Evolutionary conservation across 92 coral and sea anemone genomes (phyloP).

Genomic region (Siderastrea radians): DNA sequence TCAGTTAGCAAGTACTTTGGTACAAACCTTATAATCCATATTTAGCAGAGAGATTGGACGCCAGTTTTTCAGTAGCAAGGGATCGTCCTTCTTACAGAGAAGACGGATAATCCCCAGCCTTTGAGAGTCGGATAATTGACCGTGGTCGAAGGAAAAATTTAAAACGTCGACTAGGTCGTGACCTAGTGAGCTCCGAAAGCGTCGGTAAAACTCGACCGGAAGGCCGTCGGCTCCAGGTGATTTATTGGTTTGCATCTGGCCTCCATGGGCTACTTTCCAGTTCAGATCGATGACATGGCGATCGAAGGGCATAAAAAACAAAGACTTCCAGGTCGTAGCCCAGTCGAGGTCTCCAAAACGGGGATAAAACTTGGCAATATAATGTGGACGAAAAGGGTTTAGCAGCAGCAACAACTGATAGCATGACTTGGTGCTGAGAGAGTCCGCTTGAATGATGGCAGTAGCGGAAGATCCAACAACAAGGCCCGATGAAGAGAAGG

Average conservation of each 20-base stretch:
- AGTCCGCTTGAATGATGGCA: too few species aligned
- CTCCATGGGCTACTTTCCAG: too few species aligned
- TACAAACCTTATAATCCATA: slow-evolving; percentile 8
- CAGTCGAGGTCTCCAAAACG: too few species aligned
- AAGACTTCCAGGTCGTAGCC: neutral
- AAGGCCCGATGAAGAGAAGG: too few species aligned
- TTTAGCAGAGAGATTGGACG: slow-evolving; percentile 12
- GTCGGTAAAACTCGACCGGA: too few species aligned
- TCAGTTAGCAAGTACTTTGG: slow-evolving; percentile 15
- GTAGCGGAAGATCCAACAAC: too few species aligned
- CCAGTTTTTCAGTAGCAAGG: neutral
- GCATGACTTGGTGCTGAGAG: too few species aligned
- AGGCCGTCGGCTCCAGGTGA: slow-evolving; percentile 14
- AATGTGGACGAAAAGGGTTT: too few species aligned
- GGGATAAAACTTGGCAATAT: too few species aligned
- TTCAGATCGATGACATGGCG: neutral
- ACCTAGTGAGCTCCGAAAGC: too few species aligned
- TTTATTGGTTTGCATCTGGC: neutral
- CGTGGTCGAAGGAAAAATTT: neutral
- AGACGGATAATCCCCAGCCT: neutral
- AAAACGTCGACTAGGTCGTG: neutral
- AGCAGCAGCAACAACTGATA: too few species aligned
- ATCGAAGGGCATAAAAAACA: neutral
- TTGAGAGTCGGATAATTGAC: neutral
- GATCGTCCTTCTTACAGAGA: slow-evolving; percentile 11